phyloP scores from a whole-genome alignment of 2,797 vertebrate genomes.

The Centroberyx gerrardi region DNA sequence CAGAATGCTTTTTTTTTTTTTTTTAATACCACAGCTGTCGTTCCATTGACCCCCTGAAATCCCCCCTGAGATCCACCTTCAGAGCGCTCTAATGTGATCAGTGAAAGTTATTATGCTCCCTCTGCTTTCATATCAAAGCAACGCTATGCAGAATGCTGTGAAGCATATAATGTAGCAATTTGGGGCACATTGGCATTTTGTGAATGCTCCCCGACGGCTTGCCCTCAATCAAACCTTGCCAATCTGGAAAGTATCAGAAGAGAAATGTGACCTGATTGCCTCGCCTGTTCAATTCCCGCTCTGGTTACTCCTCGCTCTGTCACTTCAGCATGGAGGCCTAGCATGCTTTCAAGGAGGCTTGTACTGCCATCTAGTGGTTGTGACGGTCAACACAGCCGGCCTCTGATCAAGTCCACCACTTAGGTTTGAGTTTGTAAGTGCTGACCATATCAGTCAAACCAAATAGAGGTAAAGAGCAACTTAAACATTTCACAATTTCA shows the following conservation, averaged over 20 bases:
- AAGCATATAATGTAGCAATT: constrained; percentile 5
- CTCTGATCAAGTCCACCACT: background rate
- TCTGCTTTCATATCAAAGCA: too few relatives aligned
- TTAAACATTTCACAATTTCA: too few relatives aligned
- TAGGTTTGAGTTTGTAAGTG: too few relatives aligned
- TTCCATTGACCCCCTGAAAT: too few relatives aligned
- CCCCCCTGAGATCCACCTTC: too few relatives aligned
- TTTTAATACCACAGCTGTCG: too few relatives aligned
- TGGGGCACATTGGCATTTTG: constrained; percentile 40
- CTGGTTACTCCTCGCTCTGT: constrained; percentile 8
- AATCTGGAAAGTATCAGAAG: constrained; percentile 64
- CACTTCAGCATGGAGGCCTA: background rate
- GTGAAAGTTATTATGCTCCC: too few relatives aligned
- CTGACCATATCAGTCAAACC: too few relatives aligned
- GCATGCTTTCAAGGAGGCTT: constrained; percentile 17
- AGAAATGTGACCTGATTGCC: constrained; percentile 64
- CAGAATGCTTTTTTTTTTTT: constrained; percentile 1
- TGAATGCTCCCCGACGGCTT: constrained; percentile 50
- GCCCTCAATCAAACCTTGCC: constrained; percentile 61
- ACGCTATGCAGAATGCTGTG: too few relatives aligned
- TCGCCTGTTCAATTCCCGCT: constrained; percentile 37
- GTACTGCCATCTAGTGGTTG: constrained; percentile 77
- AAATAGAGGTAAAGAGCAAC: too few relatives aligned
- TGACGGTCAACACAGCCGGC: background rate
- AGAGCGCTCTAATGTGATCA: too few relatives aligned